Percentiles rank a stretch among this genome's conserved stretches.
Evolutionary conservation across 2,797 vertebrate species (phyloP).

Genomic region (Mus minutoides): DNA sequence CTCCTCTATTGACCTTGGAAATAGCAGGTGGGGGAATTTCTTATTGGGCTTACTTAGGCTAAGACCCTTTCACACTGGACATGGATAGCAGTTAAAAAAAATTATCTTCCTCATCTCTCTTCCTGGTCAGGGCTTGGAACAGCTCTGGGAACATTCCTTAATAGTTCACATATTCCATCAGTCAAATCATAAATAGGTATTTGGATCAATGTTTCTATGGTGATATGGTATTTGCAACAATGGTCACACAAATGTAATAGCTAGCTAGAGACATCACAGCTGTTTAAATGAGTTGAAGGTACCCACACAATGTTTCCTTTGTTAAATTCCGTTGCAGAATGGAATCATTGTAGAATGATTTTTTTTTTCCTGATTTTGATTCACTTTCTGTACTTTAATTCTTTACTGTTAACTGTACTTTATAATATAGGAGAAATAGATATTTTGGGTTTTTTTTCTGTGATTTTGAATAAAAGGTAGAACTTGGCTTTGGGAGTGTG

Average conservation of each 20-base stretch:
- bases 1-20: not conserved
- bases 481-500: not conserved
- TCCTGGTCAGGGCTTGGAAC: not conserved
- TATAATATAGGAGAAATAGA: not conserved
- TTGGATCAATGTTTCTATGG: constrained; percentile 84
- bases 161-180: not conserved
- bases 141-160: not conserved
- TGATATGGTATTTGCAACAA: constrained; percentile 83
- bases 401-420: not conserved
- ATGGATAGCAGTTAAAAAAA: not conserved
- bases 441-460: not conserved
- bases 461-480: not conserved
- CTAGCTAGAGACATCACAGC: constrained; percentile 85
- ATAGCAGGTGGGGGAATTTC: not conserved
- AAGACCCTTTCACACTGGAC: not conserved
- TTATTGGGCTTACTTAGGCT: not conserved
- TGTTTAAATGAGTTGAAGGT: constrained; percentile 83
- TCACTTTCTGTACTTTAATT: not conserved
- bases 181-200: constrained; percentile 56
- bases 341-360: constrained; percentile 52
- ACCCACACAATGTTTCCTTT: constrained; percentile 67
- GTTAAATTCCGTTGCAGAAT: constrained; percentile 75
- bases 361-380: not conserved
- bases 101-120: not conserved
- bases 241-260: constrained; percentile 68